phyloP scores from a whole-genome alignment of 2,113 vertebrate species.

The Pygathrix nemaeus region DNA sequence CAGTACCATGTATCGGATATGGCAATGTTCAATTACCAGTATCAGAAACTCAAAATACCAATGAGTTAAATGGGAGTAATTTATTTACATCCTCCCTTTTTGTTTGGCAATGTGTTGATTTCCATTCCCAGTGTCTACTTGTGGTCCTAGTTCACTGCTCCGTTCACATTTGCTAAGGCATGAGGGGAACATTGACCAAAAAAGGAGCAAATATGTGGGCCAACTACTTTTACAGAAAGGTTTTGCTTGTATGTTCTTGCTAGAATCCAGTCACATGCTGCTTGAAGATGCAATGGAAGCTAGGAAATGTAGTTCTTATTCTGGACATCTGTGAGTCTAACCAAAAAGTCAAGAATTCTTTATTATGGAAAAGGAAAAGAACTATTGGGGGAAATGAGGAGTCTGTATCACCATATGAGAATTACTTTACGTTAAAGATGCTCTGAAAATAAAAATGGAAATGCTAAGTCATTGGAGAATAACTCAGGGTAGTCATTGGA shows the following conservation, averaged over 20 bases:
- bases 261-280: neutral
- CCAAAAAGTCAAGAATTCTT: neutral
- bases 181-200: neutral
- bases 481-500: neutral
- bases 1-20: neutral
- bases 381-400: neutral
- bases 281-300: neutral
- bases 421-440: neutral
- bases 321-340: neutral
- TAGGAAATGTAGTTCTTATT: neutral
- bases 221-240: neutral
- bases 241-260: neutral
- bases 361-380: neutral
- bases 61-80: neutral
- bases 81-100: neutral
- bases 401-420: neutral
- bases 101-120: neutral
- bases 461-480: neutral
- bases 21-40: neutral
- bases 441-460: conserved; percentile 23
- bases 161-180: neutral
- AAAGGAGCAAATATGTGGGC: neutral
- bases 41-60: neutral
- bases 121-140: neutral
- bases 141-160: neutral